Base-by-base conservation (phyloP, 2,888 invertebrate genomes). In the Erynnis tages region DNA sequence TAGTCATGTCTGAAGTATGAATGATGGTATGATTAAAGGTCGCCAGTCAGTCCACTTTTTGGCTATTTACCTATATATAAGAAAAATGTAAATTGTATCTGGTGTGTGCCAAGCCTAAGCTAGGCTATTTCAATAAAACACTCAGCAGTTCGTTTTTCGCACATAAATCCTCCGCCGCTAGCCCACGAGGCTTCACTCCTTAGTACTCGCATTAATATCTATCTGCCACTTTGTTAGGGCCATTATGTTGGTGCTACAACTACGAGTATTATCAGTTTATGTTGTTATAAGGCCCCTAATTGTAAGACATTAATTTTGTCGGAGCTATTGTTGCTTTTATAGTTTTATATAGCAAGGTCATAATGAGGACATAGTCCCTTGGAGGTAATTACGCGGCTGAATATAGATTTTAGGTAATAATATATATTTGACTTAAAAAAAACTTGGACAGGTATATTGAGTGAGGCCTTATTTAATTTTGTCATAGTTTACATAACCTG, bases 121-220 rank as follows among this genome's bases (percentile, higher is more conserved):
- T 61, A 61, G 55, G 59, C 55, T 61, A 62, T 67, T 67, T 59
- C 61, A 60, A 67, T 65, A 62, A 60, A 61, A 61, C 55, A 61
- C 54, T 60, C 58, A 49, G 55, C 59, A 52, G 59, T 57, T 60
- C 61, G 59, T 57, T 63, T 64, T 71, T 69, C 69, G 59, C 61
- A 65, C 64, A 66, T 71, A 66, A 65, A 66, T 66, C 53, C 52
- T 27, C 54, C 53, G 61, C 61, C 65, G 54, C 55, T 60, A 14
- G 34, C 55, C 44, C 52, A 63, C 54, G 55, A 63, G 60, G 19
- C 32, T 43, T 25, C 14, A 50, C 50, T 17, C 43, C 37, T 37
- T 44, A 29, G 43, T 44, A 37, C 35, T 37, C 10, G 32, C 50
- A 50, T 50, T 43, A 43, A 50, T 50, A 37, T 52, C 35, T 44